These are phyloP conservation scores for Mya arenaria DNA, from an alignment of 1,140 invertebrate species.

Conservation along the genomic window DNA sequence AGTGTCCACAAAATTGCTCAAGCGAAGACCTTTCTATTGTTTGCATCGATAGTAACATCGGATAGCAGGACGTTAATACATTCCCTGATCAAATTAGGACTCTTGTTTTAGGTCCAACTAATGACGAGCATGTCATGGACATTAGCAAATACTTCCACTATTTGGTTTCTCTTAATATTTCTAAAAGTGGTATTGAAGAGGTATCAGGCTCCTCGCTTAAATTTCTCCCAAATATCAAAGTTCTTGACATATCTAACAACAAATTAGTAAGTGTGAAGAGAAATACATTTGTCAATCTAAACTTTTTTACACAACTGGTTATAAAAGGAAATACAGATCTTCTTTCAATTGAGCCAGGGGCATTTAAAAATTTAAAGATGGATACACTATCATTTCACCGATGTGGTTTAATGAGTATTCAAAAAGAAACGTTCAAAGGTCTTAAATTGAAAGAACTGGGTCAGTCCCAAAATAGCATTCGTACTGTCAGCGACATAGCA, in stretches of 20 bases:
- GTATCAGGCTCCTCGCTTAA: background rate
- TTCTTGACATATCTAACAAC: slow-evolving; percentile 46
- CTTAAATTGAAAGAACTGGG: slow-evolving; percentile 36
- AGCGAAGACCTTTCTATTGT: background rate
- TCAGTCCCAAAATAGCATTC: slow-evolving; percentile 34
- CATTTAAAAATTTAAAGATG: slow-evolving; percentile 31
- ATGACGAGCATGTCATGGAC: no score
- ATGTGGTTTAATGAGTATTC: background rate
- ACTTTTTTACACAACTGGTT: background rate
- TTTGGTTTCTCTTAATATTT: background rate
- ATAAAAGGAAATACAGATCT: slow-evolving; percentile 20
- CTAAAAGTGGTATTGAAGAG: background rate
- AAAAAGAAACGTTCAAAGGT: slow-evolving; percentile 15
- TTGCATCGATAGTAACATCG: background rate
- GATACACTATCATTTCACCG: background rate
- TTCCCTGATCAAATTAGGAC: background rate
- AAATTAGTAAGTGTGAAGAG: background rate
- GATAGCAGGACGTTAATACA: background rate
- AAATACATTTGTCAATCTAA: slow-evolving; percentile 19
- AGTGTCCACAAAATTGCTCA: background rate
- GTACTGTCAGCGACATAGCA: slow-evolving; percentile 15
- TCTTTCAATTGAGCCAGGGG: background rate
- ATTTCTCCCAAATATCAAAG: background rate
- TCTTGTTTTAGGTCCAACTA: background rate
- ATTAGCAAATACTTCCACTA: no score